Evolutionary conservation across 2,797 vertebrate genomes (phyloP), one percentile per base, ranked within the genome.

Genomic region (Molothrus ater): DNA sequence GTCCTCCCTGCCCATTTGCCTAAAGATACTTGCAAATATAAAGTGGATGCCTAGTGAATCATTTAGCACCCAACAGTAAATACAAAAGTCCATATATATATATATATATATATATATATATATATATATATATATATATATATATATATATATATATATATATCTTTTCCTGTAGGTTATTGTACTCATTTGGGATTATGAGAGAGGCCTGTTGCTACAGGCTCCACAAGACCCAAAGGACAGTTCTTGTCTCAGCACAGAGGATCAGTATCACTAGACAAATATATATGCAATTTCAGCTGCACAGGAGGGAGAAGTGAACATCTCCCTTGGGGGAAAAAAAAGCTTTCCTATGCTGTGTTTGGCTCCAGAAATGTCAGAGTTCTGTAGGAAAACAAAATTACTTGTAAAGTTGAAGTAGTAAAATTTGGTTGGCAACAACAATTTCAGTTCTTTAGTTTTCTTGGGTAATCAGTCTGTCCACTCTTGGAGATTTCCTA

Each of bases 211-310:
- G 61, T 93, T 3, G 25, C 90, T 94, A 11, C 47, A 88, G 83
- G 60, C 60, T 76, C 47, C 57, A 19, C 47, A 88, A 66, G 79
- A 79, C 90, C 78, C 83, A 68, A 82, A 91, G 86, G 86, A 87
- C 83, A 89, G 48, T 92, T 92, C 81, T 80, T 75, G 63, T 92
- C 83, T 86, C 64, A 81, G 80, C 42, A 51, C 42, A 74, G 75
- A 85, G 63, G 38, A 53, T 80, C 48, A 42, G 38, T 84, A 80
- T 88, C 36, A 21, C 84, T 87, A 68, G 63, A 64, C 47, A 93
- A 88, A 93, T 79, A 72, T 56, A 63, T 76, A 75, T 53, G 56
- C 68, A 72, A 76, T 92, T 94, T 72, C 79, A 90, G 47, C 48
- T 87, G 59, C n/a, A 60, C 42, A 53, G 53, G 90, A 82, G 43